Evolutionary conservation across 2,113 vertebrate genomes (phyloP).

Genomic region (Plecturocebus donacophilus): DNA sequence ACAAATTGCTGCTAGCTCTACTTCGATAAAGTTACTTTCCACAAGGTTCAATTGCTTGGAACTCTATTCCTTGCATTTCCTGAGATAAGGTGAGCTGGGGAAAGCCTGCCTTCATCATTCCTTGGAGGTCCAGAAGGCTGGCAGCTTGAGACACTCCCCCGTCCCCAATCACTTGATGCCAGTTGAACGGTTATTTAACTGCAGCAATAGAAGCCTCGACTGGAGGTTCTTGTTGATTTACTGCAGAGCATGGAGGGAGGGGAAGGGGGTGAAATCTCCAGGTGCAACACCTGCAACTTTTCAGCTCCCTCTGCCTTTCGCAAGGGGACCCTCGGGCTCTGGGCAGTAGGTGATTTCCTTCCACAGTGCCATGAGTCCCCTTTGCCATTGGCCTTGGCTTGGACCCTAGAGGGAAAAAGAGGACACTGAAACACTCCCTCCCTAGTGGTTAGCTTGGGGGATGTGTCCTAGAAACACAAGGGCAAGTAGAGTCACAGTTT

Average conservation of each 20-base stretch:
- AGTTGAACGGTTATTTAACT: neutral
- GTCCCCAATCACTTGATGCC: neutral
- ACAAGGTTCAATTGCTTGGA: neutral
- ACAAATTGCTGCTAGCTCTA: neutral
- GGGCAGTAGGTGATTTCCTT: neutral
- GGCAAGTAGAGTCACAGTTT: neutral
- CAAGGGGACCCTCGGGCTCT: neutral
- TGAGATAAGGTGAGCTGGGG: neutral
- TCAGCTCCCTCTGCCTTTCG: neutral
- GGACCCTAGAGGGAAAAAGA: neutral
- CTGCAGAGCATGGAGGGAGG: neutral
- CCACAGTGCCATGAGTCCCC: neutral
- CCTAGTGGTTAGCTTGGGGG: neutral
- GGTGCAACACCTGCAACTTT: neutral
- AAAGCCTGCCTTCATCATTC: neutral
- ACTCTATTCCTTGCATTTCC: neutral
- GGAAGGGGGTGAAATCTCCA: neutral
- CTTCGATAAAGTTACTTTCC: neutral
- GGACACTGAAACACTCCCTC: neutral
- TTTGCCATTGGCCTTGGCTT: neutral
- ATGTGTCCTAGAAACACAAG: neutral
- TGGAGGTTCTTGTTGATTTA: neutral
- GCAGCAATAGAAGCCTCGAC: neutral
- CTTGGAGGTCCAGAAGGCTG: neutral
- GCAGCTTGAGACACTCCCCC: neutral